A percentile compares a stretch with the other conserved stretches of the same genome.
phyloP scores from a whole-genome alignment of 2,888 invertebrate genomes.

The Dioctria linearis region DNA sequence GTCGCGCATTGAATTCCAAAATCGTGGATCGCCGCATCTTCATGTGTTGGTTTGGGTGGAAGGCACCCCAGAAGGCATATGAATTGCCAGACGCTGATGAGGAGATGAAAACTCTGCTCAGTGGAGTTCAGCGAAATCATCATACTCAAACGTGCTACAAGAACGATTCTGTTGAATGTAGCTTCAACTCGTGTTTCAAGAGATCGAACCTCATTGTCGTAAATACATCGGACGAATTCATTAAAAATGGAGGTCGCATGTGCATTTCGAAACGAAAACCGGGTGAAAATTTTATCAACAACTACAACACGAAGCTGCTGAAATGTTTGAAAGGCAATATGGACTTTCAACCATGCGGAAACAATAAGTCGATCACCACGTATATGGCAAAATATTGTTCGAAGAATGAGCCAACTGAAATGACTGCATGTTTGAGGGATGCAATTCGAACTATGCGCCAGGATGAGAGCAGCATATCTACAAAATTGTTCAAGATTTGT shows the following conservation, averaged over 20 bases:
- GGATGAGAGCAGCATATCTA: background rate
- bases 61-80: too few relatives aligned
- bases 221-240: constrained; percentile 55
- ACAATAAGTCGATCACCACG: constrained; percentile 61
- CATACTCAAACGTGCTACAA: constrained; percentile 59
- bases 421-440: background rate
- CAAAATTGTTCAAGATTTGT: background rate
- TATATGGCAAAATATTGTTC: constrained; percentile 58
- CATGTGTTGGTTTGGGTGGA: too few relatives aligned
- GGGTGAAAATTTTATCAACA: constrained; percentile 60
- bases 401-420: constrained; percentile 44
- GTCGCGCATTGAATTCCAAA: too few relatives aligned
- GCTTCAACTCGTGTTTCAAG: constrained; percentile 55
- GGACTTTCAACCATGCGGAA: constrained; percentile 63
- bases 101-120: too few relatives aligned
- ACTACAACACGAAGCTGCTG: constrained; percentile 58
- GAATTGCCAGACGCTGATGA: too few relatives aligned
- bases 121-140: background rate
- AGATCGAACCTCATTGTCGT: constrained; percentile 50
- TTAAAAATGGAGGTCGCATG: constrained; percentile 46
- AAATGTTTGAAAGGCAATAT: constrained; percentile 61
- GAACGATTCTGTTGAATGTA: constrained; percentile 54
- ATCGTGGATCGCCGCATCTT: too few relatives aligned
- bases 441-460: constrained; percentile 59
- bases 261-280: constrained; percentile 43